Evolutionary conservation across 2,113 vertebrate species (phyloP).

Genomic region (Perccottus glenii): DNA sequence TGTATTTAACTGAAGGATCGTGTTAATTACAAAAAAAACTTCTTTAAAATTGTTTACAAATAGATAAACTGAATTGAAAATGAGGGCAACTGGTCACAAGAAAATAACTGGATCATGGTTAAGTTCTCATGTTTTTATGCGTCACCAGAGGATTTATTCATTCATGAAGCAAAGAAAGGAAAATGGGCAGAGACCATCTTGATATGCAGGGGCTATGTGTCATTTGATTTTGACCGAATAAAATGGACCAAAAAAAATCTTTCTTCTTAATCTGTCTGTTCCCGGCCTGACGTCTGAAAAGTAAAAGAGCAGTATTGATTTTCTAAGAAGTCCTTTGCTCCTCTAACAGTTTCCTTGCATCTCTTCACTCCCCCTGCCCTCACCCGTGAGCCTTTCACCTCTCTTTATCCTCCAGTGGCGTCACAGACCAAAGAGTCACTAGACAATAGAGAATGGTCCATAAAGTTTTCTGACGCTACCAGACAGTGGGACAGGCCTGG

Average conservation of each 20-base stretch:
- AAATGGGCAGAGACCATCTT: background rate
- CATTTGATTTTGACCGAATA: constrained; percentile 29
- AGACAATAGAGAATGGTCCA: constrained; percentile 13
- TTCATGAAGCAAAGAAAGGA: background rate
- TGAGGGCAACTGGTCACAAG: background rate
- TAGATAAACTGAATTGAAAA: background rate
- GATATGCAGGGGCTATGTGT: constrained; percentile 6
- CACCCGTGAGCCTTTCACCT: constrained; percentile 33
- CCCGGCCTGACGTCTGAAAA: constrained; percentile 29
- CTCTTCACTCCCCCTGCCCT: constrained; percentile 17
- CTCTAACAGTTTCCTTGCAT: constrained; percentile 10
- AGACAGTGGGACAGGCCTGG: constrained; percentile 8
- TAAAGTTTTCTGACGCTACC: constrained; percentile 29
- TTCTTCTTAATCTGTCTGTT: constrained; percentile 12
- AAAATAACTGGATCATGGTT: too few relatives aligned
- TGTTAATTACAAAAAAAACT: too few relatives aligned
- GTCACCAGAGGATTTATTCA: constrained; percentile 8
- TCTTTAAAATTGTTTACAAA: background rate
- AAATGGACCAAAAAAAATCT: constrained; percentile 36
- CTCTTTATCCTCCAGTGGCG: constrained; percentile 13
- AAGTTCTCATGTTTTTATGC: too few relatives aligned
- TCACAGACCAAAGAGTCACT: constrained; percentile 25
- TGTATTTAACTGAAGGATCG: background rate
- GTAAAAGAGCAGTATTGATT: constrained; percentile 61
- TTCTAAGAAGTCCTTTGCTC: constrained; percentile 50